phyloP scores from a whole-genome alignment of 1,140 invertebrate species.

The Triops cancriformis region DNA sequence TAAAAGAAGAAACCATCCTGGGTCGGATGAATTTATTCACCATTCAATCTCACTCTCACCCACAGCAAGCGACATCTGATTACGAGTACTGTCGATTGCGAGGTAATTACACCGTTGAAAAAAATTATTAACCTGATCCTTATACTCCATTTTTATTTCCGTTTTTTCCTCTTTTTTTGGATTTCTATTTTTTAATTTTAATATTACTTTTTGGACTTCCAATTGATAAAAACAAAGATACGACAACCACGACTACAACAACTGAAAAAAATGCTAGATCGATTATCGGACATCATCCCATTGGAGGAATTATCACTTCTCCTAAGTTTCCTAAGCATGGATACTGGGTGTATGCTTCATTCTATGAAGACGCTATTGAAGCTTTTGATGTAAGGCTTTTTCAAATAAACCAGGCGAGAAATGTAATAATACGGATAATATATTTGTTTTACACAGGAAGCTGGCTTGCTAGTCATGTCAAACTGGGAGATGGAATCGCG shows the following conservation, averaged over 20 bases:
- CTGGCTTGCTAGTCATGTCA: slow-evolving; percentile 46
- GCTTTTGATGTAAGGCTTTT: slow-evolving; percentile 39
- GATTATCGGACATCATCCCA: too few species aligned
- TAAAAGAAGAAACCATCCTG: slow-evolving; percentile 38
- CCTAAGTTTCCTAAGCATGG: background rate
- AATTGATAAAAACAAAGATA: too few species aligned
- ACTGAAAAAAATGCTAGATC: too few species aligned
- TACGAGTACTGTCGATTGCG: slow-evolving; percentile 31
- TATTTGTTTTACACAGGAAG: slow-evolving; percentile 39
- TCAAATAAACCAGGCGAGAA: background rate
- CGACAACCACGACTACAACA: too few species aligned
- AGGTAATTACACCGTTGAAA: slow-evolving; percentile 24
- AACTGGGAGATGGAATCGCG: slow-evolving; percentile 45
- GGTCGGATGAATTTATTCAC: slow-evolving; percentile 38
- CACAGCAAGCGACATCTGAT: slow-evolving; percentile 38
- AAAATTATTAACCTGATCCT: slow-evolving; percentile 32
- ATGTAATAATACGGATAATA: background rate
- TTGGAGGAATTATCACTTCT: too few species aligned
- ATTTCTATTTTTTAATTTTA: too few species aligned
- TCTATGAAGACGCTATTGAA: slow-evolving; percentile 41
- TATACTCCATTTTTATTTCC: background rate
- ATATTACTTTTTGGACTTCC: too few species aligned
- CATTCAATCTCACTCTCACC: slow-evolving; percentile 35
- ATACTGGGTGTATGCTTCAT: background rate
- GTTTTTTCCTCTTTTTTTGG: too few species aligned